phyloP scores from a whole-genome alignment of 2,888 invertebrate genomes.

The Tipula vernalis region DNA sequence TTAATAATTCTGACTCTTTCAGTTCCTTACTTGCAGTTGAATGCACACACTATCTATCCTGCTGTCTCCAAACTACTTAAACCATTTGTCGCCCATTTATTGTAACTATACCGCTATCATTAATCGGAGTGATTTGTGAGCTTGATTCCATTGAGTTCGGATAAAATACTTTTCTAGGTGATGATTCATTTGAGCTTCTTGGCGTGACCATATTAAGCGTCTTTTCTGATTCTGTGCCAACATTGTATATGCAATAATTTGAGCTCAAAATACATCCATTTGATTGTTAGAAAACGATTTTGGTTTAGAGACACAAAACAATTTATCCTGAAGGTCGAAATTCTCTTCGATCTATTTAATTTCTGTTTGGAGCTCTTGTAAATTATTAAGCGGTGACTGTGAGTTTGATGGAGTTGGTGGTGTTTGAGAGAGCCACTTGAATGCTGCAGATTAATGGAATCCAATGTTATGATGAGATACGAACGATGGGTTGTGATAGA shows the following conservation, averaged over 20 bases:
- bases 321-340: neutral
- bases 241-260: neutral
- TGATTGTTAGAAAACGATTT: neutral
- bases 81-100: neutral
- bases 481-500: neutral
- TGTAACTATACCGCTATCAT: neutral
- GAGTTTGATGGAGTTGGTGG: neutral
- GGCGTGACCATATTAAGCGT: neutral
- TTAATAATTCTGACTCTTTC: neutral
- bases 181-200: neutral
- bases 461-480: neutral
- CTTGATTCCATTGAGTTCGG: neutral
- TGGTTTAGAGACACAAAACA: neutral
- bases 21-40: neutral
- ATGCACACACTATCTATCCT: neutral
- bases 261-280: neutral
- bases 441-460: neutral
- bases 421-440: neutral
- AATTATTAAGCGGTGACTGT: neutral
- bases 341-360: neutral
- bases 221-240: neutral
- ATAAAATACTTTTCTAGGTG: neutral
- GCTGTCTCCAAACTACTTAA: neutral
- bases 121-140: neutral
- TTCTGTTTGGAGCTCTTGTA: neutral